phyloP scores from a whole-genome alignment of 1,140 invertebrate species.

The Aphaenogaster ashmeadi region DNA sequence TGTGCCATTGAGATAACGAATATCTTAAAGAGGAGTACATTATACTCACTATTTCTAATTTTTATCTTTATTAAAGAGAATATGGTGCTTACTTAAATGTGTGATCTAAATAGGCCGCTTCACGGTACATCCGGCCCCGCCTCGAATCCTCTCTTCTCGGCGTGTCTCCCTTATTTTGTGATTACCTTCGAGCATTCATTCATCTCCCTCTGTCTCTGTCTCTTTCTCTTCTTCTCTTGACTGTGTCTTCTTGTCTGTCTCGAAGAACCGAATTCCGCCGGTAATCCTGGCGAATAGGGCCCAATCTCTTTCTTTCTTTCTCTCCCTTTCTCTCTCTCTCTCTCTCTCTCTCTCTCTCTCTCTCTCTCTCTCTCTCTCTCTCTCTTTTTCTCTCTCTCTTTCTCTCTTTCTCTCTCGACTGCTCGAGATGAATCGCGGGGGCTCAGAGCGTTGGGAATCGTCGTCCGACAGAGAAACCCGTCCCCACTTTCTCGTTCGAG shows the following conservation, averaged over 20 bases:
- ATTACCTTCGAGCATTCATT: constrained; percentile 18
- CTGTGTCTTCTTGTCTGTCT: constrained; percentile 1
- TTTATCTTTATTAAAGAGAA: not conserved
- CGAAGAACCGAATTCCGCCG: constrained; percentile 4
- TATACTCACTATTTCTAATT: not conserved
- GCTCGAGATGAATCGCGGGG: constrained; percentile 52
- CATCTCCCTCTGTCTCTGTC: constrained; percentile 7
- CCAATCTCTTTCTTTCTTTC: constrained; percentile 2
- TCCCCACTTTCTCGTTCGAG: constrained; percentile 54
- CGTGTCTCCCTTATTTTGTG: constrained; percentile 1
- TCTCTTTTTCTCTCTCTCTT: not conserved
- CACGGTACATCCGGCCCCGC: constrained; percentile 11
- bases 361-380: not conserved
- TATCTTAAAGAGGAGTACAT: not conserved
- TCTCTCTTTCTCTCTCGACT: constrained; percentile 27
- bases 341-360: not conserved
- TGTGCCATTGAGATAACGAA: not conserved
- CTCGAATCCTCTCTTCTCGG: constrained; percentile 59
- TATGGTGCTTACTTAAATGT: not conserved
- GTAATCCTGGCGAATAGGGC: not conserved
- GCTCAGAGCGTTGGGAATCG: constrained; percentile 59
- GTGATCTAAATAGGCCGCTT: not conserved
- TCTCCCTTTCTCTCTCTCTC: constrained; percentile 6
- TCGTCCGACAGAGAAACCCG: constrained; percentile 52
- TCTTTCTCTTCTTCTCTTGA: constrained; percentile 42